Percentiles rank a stretch among this genome's conserved stretches.
Conservation (phyloP, 2,888 invertebrate species). For the Ceriagrion tenellum region DNA sequence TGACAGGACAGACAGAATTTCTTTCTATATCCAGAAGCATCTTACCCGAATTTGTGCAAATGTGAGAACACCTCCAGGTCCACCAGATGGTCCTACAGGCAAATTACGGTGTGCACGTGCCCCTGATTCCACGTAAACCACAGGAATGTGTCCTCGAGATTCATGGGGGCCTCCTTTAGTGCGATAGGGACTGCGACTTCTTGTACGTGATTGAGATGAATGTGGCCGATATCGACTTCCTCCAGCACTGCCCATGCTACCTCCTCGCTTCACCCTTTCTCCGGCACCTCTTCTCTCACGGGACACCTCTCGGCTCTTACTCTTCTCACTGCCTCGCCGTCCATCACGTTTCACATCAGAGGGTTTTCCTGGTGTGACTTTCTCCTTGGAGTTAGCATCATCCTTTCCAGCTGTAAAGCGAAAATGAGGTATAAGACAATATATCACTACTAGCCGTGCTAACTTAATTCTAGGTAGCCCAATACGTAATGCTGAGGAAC, state of each 20-base stretch:
- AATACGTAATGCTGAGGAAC: no score
- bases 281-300: constrained; percentile 72
- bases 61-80: constrained; percentile 80
- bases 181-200: constrained; percentile 69
- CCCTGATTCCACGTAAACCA: constrained; percentile 74
- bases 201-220: constrained; percentile 30
- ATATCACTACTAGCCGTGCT: no score
- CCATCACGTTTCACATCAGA: constrained; percentile 20
- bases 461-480: no score
- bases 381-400: not conserved
- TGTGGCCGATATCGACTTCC: constrained; percentile 69
- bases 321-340: constrained; percentile 38
- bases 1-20: no score
- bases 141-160: constrained; percentile 47
- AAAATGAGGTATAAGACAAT: not conserved
- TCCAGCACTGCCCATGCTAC: constrained; percentile 68
- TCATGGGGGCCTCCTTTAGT: constrained; percentile 69
- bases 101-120: constrained; percentile 80
- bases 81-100: constrained; percentile 78
- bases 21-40: constrained; percentile 68
- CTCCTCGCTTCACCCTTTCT: constrained; percentile 70
- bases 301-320: constrained; percentile 74
- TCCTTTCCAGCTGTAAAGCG: constrained; percentile 17
- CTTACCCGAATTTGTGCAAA: constrained; percentile 89
- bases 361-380: not conserved